A percentile compares a stretch with the other conserved stretches of the same genome.
Evolutionary conservation across 2,888 invertebrate species (phyloP).

Genomic region (Harmothoe impar): DNA sequence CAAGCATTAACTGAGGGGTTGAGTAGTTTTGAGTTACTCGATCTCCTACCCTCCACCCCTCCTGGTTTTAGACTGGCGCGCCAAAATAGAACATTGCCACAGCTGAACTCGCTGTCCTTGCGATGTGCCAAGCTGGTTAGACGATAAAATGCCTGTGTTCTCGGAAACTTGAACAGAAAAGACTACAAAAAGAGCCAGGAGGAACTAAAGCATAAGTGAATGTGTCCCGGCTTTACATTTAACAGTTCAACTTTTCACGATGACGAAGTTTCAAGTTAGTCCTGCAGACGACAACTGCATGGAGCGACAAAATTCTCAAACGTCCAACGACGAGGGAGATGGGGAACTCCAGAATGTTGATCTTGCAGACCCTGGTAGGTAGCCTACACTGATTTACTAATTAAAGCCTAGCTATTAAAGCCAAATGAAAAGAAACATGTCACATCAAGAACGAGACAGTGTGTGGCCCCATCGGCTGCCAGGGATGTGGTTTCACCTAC

Average conservation of each 20-base stretch:
- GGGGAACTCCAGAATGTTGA: not conserved
- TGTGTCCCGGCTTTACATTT: not conserved
- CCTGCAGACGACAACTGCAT: conserved; percentile 20
- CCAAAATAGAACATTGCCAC: conserved; percentile 44
- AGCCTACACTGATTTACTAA: no score
- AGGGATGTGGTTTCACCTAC: no score
- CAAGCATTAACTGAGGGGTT: no score
- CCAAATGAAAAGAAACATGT: no score
- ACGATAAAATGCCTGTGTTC: not conserved
- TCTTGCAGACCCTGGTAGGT: not conserved
- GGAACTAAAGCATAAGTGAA: not conserved
- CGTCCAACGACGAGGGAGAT: not conserved
- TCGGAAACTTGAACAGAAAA: not conserved
- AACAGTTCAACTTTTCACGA: not conserved
- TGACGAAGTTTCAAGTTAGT: conserved; percentile 39
- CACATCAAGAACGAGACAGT: no score
- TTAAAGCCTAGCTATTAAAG: no score
- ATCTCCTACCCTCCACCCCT: conserved; percentile 27
- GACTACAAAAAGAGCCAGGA: not conserved
- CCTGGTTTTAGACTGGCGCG: not conserved
- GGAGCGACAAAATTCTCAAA: not conserved
- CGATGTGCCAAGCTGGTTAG: not conserved
- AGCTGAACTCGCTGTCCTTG: conserved; percentile 44
- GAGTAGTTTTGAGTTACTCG: not conserved
- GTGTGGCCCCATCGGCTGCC: no score